These are phyloP conservation scores for Pomacea maculata DNA, from an alignment of 1,140 invertebrate species.

Conservation along the genomic window DNA sequence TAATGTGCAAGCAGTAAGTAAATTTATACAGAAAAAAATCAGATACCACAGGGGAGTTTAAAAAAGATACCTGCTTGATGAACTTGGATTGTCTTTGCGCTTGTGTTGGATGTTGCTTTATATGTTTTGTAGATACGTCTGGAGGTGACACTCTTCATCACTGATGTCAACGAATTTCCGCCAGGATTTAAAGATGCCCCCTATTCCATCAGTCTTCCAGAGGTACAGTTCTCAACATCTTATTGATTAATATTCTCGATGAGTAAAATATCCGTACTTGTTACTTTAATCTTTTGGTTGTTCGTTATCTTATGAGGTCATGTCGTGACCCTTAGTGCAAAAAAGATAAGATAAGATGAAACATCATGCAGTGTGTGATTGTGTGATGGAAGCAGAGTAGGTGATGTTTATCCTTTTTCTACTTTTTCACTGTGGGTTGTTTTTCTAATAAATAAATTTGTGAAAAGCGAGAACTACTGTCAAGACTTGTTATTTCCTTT, in stretches of 20 bases:
- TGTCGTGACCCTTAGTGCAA: too few relatives aligned
- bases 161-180: slow-evolving; percentile 4
- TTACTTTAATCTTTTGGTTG: background rate
- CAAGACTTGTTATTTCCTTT: background rate
- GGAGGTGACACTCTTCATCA: background rate
- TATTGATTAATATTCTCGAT: background rate
- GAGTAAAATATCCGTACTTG: background rate
- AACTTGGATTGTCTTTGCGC: too few relatives aligned
- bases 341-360: too few relatives aligned
- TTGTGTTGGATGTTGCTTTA: too few relatives aligned
- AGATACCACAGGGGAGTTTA: background rate
- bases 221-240: background rate
- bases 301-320: too few relatives aligned
- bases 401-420: too few relatives aligned
- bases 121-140: background rate
- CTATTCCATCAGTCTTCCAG: background rate
- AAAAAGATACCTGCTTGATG: too few relatives aligned
- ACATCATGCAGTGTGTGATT: too few relatives aligned
- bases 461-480: background rate
- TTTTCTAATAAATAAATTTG: background rate
- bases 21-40: too few relatives aligned
- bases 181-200: background rate
- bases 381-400: too few relatives aligned
- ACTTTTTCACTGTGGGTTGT: background rate
- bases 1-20: too few relatives aligned